Evolutionary conservation across 2,888 invertebrate genomes (phyloP).

Genomic region (Trimorus sp.): DNA sequence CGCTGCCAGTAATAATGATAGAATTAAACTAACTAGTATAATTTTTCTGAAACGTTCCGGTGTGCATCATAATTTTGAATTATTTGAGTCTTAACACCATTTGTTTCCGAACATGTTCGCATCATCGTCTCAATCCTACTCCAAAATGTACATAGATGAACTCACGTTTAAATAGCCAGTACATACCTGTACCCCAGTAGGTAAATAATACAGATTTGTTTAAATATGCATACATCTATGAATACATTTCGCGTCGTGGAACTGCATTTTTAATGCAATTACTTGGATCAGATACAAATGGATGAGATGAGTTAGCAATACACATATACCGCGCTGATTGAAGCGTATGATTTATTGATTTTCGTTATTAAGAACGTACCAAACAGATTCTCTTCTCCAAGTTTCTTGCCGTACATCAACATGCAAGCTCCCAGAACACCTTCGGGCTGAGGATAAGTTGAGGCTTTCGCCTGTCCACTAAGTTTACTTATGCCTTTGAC

Average conservation of each 20-base stretch:
- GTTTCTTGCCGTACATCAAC: slow-evolving; percentile 96
- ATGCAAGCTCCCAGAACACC: slow-evolving; percentile 98
- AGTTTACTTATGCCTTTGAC: slow-evolving; percentile 98
- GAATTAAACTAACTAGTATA: background rate
- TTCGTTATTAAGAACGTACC: slow-evolving; percentile 83
- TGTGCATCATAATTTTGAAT: slow-evolving; percentile 7
- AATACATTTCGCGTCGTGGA: background rate
- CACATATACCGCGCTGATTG: background rate
- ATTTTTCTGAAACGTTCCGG: background rate
- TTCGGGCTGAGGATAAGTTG: slow-evolving; percentile 99
- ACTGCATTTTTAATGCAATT: background rate
- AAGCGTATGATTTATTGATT: slow-evolving; percentile 28
- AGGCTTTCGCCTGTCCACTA: slow-evolving; percentile 97
- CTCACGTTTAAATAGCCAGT: slow-evolving; percentile 29
- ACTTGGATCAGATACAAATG: background rate
- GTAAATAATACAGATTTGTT: slow-evolving; percentile 3
- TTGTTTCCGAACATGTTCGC: slow-evolving; percentile 1
- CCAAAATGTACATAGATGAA: slow-evolving; percentile 18
- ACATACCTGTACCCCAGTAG: background rate
- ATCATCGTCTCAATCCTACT: slow-evolving; percentile 12
- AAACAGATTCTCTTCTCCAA: slow-evolving; percentile 97
- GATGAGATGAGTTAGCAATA: slow-evolving; percentile 1
- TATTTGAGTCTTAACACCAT: background rate
- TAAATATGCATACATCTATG: slow-evolving; percentile 2
- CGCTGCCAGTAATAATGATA: background rate